Percentiles rank a stretch among this genome's conserved stretches.
Evolutionary conservation across 1,140 invertebrate genomes (phyloP).

Genomic region (Papilio polytes): DNA sequence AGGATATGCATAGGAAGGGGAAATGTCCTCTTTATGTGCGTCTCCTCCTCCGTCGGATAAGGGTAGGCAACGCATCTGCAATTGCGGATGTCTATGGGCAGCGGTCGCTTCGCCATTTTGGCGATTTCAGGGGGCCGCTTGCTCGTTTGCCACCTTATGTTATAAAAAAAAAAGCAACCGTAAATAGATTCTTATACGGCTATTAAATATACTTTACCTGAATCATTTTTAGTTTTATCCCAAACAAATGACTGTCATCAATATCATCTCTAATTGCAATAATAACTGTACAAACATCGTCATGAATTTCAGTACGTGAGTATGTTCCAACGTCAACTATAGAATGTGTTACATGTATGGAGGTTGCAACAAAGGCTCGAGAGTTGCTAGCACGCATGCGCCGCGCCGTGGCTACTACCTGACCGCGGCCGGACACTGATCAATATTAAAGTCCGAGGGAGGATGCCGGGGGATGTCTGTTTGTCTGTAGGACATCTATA

Average conservation of each 20-base stretch:
- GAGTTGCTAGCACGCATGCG: constrained; percentile 68
- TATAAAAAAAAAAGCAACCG: no score
- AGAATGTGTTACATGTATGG: constrained; percentile 12
- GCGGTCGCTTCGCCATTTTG: no score
- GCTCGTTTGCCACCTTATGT: no score
- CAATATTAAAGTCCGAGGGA: constrained; percentile 83
- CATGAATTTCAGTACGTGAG: not conserved
- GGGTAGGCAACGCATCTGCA: no score
- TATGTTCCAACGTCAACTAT: not conserved
- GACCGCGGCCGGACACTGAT: constrained; percentile 83
- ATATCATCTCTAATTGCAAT: not conserved
- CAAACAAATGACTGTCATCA: not conserved
- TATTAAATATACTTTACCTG: not conserved
- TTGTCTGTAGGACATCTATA: constrained; percentile 73
- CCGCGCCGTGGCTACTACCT: constrained; percentile 73
- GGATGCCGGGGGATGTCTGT: constrained; percentile 80
- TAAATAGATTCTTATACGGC: no score
- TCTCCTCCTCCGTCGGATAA: no score
- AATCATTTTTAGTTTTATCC: not conserved
- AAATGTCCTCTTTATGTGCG: no score
- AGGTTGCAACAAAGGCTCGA: constrained; percentile 48
- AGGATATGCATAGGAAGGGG: no score
- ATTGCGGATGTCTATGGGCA: no score
- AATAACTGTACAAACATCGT: not conserved
- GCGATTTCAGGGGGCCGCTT: no score